Evolutionary conservation across 1,140 invertebrate species (phyloP).

Genomic region (Frieseomelitta varia): DNA sequence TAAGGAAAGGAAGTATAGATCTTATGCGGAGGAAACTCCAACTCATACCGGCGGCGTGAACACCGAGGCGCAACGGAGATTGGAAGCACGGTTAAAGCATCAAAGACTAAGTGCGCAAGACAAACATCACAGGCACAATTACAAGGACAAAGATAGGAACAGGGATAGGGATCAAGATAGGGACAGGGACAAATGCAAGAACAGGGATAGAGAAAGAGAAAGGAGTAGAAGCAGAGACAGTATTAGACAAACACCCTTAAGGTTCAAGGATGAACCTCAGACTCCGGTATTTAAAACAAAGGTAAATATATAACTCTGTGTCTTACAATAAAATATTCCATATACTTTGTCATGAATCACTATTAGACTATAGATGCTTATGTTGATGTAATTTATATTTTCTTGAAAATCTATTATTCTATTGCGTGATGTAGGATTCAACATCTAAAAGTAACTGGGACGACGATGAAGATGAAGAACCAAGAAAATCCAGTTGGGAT

Average conservation of each 20-base stretch:
- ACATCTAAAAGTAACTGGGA: conserved; percentile 93
- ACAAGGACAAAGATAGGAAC: conserved; percentile 70
- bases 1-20: conserved; percentile 88
- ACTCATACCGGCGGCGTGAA: conserved; percentile 96
- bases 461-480: conserved; percentile 88
- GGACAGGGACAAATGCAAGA: background rate
- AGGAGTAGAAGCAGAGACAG: conserved; percentile 72
- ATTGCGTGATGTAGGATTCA: conserved; percentile 83
- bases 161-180: conserved; percentile 70
- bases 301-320: conserved; percentile 51
- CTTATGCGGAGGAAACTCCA: conserved; percentile 93
- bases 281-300: conserved; percentile 86
- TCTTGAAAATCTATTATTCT: background rate
- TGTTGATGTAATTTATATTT: no score
- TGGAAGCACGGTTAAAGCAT: conserved; percentile 86
- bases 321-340: no score
- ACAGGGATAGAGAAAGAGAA: conserved; percentile 61
- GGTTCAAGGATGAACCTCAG: conserved; percentile 90
- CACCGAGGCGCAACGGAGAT: conserved; percentile 88
- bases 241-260: conserved; percentile 82
- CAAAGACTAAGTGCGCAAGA: conserved; percentile 82
- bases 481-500: conserved; percentile 93
- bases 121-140: conserved; percentile 51
- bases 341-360: no score
- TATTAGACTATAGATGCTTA: no score